phyloP scores from a whole-genome alignment of 2,888 invertebrate genomes.

The Trachelus tabidus region DNA sequence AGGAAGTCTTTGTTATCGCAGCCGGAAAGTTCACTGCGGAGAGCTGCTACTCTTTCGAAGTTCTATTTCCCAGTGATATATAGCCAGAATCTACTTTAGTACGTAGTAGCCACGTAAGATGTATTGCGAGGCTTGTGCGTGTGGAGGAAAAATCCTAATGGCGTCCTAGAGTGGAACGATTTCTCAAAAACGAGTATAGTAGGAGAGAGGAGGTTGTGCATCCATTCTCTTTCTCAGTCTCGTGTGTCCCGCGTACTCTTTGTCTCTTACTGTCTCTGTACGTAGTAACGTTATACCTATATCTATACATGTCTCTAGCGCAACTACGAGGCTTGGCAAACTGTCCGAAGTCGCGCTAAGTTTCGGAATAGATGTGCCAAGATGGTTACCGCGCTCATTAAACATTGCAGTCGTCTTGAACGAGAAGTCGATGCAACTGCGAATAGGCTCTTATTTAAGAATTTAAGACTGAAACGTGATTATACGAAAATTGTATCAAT shows the following conservation, averaged over 20 bases:
- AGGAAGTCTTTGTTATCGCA: not conserved
- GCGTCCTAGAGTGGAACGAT: not conserved
- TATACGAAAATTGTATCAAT: not conserved
- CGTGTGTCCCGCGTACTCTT: not conserved
- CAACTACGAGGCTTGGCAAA: not conserved
- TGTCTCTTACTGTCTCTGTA: too few species aligned
- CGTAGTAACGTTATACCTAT: not conserved
- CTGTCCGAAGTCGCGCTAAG: not conserved
- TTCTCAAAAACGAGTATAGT: not conserved
- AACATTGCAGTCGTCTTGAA: not conserved
- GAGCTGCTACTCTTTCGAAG: not conserved
- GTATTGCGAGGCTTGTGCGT: not conserved
- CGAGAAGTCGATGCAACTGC: not conserved
- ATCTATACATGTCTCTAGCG: not conserved
- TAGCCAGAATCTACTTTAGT: not conserved
- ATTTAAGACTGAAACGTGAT: not conserved
- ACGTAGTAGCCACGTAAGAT: not conserved
- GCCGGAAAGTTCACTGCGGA: not conserved
- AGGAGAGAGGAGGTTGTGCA: not conserved
- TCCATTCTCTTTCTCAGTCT: not conserved
- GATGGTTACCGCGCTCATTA: not conserved
- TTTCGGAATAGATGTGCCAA: not conserved
- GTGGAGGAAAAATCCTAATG: not conserved
- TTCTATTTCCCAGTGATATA: not conserved
- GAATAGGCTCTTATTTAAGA: not conserved